Evolutionary conservation across 2,797 vertebrate genomes (phyloP).

Genomic region (Micrastur ruficollis): DNA sequence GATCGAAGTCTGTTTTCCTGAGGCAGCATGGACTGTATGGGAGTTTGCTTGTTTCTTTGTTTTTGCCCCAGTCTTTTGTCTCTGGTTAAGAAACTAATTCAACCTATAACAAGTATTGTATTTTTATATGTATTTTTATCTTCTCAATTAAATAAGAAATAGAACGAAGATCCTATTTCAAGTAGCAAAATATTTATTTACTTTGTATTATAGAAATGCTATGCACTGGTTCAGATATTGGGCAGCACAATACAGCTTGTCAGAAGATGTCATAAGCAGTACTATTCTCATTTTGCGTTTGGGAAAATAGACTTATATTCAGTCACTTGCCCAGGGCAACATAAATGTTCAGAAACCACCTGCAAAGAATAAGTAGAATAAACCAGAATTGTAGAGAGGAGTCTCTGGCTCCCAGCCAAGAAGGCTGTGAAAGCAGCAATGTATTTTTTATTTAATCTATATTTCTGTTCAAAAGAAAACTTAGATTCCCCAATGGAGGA

Average conservation of each 20-base stretch:
- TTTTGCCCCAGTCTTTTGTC: neutral
- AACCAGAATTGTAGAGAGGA: neutral
- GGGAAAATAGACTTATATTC: neutral
- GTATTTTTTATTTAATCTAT: slow-evolving; percentile 56
- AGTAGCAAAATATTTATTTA: neutral
- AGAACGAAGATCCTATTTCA: neutral
- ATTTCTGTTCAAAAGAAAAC: slow-evolving; percentile 54
- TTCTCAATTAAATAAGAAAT: neutral
- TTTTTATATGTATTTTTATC: neutral
- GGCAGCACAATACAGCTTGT: neutral
- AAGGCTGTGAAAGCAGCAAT: slow-evolving; percentile 30
- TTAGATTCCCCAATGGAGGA: slow-evolving; percentile 47
- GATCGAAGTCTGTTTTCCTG: neutral
- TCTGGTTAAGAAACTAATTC: neutral
- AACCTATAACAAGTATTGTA: neutral
- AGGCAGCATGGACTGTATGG: neutral
- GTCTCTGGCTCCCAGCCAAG: slow-evolving; percentile 1
- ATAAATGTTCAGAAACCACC: slow-evolving; percentile 22
- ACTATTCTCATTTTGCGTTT: neutral
- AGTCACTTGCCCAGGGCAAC: neutral
- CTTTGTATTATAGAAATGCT: neutral
- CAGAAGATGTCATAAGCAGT: neutral
- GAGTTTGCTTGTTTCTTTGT: neutral
- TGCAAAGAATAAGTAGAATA: slow-evolving; percentile 47
- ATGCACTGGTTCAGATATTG: neutral